Conservation (phyloP, 2,113 vertebrate species). For the Rutilus rutilus region DNA sequence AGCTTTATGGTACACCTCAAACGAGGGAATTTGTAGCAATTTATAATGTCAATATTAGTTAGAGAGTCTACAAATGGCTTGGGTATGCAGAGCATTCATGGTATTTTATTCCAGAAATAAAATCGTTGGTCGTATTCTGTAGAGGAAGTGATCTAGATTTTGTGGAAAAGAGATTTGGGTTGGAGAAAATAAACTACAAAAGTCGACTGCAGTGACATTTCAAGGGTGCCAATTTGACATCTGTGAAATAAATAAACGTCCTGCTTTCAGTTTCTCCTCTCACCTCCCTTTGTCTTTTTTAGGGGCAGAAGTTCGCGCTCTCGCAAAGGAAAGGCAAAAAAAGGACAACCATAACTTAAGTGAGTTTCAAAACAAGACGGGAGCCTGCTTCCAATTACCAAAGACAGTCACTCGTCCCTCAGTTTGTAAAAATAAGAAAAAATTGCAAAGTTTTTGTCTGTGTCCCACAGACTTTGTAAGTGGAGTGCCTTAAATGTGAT, state of each 20-base stretch:
- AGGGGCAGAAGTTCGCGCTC: conserved; percentile 88
- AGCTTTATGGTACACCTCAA: no score
- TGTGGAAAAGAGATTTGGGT: background rate
- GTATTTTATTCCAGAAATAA: background rate
- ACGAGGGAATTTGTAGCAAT: no score
- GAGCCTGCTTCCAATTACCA: background rate
- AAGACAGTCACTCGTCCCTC: background rate
- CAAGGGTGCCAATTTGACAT: background rate
- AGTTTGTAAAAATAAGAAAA: background rate
- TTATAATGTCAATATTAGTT: no score
- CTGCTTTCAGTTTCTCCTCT: background rate
- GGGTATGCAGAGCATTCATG: no score
- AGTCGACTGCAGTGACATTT: background rate
- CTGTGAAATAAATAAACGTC: background rate
- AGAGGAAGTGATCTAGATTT: background rate
- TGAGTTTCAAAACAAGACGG: conserved; percentile 73
- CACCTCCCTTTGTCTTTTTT: conserved; percentile 64
- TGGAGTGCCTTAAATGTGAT: background rate
- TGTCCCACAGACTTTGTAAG: background rate
- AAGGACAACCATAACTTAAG: conserved; percentile 99
- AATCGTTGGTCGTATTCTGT: background rate
- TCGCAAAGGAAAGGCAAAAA: conserved; percentile 97
- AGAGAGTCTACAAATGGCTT: no score
- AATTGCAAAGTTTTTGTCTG: background rate
- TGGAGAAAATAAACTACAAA: background rate